Base-by-base conservation (phyloP, 2,113 vertebrate genomes). In the Globicephala melas region DNA sequence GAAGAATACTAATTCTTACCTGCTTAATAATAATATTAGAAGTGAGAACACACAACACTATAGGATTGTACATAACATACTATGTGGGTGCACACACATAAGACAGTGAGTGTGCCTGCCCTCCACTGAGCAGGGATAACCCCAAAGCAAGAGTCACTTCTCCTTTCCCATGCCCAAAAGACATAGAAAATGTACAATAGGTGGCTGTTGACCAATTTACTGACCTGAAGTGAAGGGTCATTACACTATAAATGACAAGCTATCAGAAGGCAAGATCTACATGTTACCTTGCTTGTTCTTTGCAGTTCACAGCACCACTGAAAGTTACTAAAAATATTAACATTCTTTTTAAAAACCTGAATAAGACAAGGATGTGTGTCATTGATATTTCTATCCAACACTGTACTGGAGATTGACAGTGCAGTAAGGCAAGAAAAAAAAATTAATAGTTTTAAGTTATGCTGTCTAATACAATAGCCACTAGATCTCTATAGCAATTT, bases 301-400 rank as follows among this genome's bases (percentile, higher is more conserved):
- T 88, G 81, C 81, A 88, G 33, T 44, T 95, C 55, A 94, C 33
- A 91, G 50, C 20, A 70, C 63, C 47, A 60, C 84, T 84, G 84
- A 95, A 79, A 95, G 84, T 73, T 23, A 73, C 70, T 62, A 84
- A 94, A 82, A 85, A 60, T 62, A 89, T 50, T 83, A 81, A 76
- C n/a, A 80, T 15, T 53, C 38, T 91, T 94, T 94, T 12, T 53
- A 18, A 53, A 6, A n/a, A 50, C 68, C 11, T 9, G 50, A 90
- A 47, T 90, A 67, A 92, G 31, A 90, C 38, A 77, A 73, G 10
- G 82, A 65, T 70, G 31, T 65, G 5, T 87, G 31, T 23, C 77
- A 84, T 7, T 74, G 60, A n/a, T 70, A 89, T 58, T 89, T 81
- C 86, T 91, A 63, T 20, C 38, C 65, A 92, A 95, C 13, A 92